Evolutionary conservation across 1,140 invertebrate species (phyloP).

Genomic region (Meloidogyne floridensis): DNA sequence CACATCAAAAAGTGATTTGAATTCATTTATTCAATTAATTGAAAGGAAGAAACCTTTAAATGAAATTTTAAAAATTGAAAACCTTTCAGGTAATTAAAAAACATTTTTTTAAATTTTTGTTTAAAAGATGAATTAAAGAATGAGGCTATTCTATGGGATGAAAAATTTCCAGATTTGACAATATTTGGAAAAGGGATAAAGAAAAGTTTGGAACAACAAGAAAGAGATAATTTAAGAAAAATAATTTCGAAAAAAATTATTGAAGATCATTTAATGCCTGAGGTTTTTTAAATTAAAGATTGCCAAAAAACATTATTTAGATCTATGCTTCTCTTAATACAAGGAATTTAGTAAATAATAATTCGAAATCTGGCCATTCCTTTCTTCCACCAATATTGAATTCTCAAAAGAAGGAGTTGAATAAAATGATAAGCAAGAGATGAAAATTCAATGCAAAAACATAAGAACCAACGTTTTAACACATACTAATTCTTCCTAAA

Average conservation of each 20-base stretch:
- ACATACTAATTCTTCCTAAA: no score
- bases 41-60: conserved; percentile 5
- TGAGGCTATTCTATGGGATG: background rate
- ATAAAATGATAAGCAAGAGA: no score
- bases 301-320: background rate
- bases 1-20: background rate
- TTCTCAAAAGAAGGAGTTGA: no score
- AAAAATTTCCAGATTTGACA: conserved; percentile 2
- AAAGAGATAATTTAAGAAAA: conserved; percentile 1
- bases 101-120: background rate
- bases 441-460: no score
- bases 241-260: background rate
- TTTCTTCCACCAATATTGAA: no score
- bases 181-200: background rate
- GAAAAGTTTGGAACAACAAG: background rate
- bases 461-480: no score
- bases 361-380: no score
- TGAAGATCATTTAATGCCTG: background rate
- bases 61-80: conserved; percentile 8
- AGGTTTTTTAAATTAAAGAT: background rate
- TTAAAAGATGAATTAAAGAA: conserved; percentile 7
- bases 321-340: no score
- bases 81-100: background rate
- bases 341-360: no score
- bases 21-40: background rate